Base-by-base conservation (phyloP, 1,140 invertebrate species). In the Metopolophium dirhodum region DNA sequence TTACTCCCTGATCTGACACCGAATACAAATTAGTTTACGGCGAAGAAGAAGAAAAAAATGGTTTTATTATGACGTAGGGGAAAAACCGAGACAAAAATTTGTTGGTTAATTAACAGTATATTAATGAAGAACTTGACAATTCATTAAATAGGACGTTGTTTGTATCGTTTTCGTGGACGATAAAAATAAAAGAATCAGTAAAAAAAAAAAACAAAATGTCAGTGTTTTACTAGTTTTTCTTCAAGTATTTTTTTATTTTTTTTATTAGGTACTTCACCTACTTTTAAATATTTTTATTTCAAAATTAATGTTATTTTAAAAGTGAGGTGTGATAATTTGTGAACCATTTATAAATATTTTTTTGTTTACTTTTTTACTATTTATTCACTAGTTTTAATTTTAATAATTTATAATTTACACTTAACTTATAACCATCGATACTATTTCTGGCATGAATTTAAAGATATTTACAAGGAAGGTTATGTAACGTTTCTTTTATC, bases 61-160 rank as follows among this genome's bases (percentile, higher is more conserved):
- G 11, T 30, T 86, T 86, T 86, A 86, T 47, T 86, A 47, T n/a
- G n/a, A n/a, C 26, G 41, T 86, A 3, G 3, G 22, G n/a, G 7
- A 77, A n/a, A 77, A 77, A 68, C 30, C n/a, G 61, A n/a, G 61
- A 77, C 61, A 77, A 47, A 86, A 86, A 86, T 26, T 86, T 86
- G 61, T 86, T 45, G 41, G 41, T 86, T 86, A 86, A 86, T 86
- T 86, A 86, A 47, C 83, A 86, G 41, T 41, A n/a, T 77, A 77
- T 77, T 77, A 77, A 77, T 77, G n/a, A 77, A 77, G n/a, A 77
- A 77, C 61, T 77, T 77, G 61, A 77, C 61, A 77, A 77, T 77
- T 77, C n/a, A 68, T n/a, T 68, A n/a, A n/a, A 77, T 20, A n/a
- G 11, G n/a, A 77, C n/a, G 30, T n/a, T 77, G n/a, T 35, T 18